Conservation (phyloP, 2,888 invertebrate genomes). For the Campoplex capitator region DNA sequence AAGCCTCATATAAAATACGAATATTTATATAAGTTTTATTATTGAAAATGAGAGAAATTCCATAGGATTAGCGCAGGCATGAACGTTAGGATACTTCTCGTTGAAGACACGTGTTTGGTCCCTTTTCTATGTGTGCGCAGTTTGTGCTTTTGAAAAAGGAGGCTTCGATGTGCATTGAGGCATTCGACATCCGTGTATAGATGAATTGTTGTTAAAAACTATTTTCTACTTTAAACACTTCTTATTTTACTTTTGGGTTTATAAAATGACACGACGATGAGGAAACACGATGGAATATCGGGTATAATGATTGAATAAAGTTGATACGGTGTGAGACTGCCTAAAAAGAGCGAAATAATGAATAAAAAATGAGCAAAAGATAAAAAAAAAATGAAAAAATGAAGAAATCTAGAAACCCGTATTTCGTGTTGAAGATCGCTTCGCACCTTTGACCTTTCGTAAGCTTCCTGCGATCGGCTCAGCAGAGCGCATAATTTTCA, state of each 20-base stretch:
- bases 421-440: neutral
- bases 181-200: neutral
- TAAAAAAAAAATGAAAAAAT: neutral
- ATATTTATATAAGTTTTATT: neutral
- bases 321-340: neutral
- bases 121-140: neutral
- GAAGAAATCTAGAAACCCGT: neutral
- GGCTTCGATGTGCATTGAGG: neutral
- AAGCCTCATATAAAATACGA: neutral
- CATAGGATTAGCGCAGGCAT: neutral
- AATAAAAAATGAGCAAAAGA: constrained; percentile 14
- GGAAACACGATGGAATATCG: neutral
- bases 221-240: neutral
- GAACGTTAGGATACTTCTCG: too few relatives aligned
- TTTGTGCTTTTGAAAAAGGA: neutral
- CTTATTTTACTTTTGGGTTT: neutral
- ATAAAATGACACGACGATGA: neutral
- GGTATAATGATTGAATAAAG: neutral
- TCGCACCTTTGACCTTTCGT: constrained; percentile 22
- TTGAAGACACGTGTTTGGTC: neutral
- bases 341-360: neutral
- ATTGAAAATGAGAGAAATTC: neutral
- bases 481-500: neutral
- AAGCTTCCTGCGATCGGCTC: neutral
- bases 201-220: neutral